phyloP scores from a whole-genome alignment of 2,888 invertebrate genomes.

The Acrobasis repandana region DNA sequence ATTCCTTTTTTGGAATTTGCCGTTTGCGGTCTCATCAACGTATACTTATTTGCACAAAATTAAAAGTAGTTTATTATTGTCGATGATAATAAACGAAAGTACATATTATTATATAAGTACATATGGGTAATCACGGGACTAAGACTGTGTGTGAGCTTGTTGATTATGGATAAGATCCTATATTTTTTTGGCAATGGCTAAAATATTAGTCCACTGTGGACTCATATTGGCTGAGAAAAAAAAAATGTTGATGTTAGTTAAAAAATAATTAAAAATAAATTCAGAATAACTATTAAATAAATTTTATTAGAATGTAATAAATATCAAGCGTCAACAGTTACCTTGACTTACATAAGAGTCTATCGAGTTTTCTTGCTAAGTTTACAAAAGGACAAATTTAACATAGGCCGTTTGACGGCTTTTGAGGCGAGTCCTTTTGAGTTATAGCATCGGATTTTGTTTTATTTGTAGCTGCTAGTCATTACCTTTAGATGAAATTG shows the following conservation, averaged over 20 bases:
- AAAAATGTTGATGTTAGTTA: background rate
- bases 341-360: slow-evolving; percentile 19
- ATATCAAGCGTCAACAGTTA: slow-evolving; percentile 8
- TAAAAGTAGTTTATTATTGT: background rate
- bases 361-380: slow-evolving; percentile 11
- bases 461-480: slow-evolving; percentile 18
- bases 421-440: slow-evolving; percentile 21
- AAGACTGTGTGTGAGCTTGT: too few species aligned
- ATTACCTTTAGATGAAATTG: slow-evolving; percentile 2
- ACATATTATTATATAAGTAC: too few species aligned
- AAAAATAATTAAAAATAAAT: background rate
- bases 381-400: slow-evolving; percentile 19
- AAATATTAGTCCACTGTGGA: too few species aligned
- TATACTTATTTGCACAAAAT: background rate
- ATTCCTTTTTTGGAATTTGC: slow-evolving; percentile 8
- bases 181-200: too few species aligned
- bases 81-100: background rate
- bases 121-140: too few species aligned
- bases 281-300: background rate
- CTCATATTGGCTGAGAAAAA: too few species aligned
- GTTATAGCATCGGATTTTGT: slow-evolving; percentile 17
- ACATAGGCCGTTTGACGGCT: slow-evolving; percentile 20
- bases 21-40: background rate
- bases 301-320: slow-evolving; percentile 11
- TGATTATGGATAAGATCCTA: too few species aligned